Evolutionary conservation across 2,113 vertebrate genomes (phyloP), one percentile per base, ranked within the genome.

Genomic region (Onychorhynchus coronatus): DNA sequence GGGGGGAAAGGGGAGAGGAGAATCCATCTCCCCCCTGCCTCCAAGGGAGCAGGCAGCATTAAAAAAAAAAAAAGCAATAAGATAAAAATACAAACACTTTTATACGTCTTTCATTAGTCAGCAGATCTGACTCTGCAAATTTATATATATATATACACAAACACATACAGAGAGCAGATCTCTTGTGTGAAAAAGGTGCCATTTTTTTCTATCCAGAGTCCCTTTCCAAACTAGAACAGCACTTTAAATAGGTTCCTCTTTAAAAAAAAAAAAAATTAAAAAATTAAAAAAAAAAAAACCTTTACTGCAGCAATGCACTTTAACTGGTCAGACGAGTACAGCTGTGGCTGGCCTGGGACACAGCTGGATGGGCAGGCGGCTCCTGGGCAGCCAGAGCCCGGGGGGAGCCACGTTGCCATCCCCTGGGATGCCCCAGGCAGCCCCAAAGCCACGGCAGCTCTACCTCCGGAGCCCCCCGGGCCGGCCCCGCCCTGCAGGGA

Each of bases 271-370:
- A 50, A 21, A 15, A 11, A 9, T 6, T 22, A 18, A 13, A 13
- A 19, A 18, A 16, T 14, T 14, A 14, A 8, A 19, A 39, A 50
- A 62, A 52, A 80, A 44, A 93, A 73, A 6, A 63, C 86, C 93
- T 91, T 97, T 95, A 92, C 97, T 96, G 96, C 97, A 95, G 44
- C 93, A 94, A 98, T 97, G 98, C 98, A 98, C 98, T 98, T 98
- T 98, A 98, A 98, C 93, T 93, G 56, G 35, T 94, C 89, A 88
- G 77, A 67, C 52, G 66, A 88, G 84, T 53, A 35, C 14, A 94
- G 96, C 97, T 95, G 61, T 90, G 73, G 75, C 80, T 92, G 73
- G 74, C 72, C 63, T 55, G 65, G 55, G 80, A 72, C 91, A 59
- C 88, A 91, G 85, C 91, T 53, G 81, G 90, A 56, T 5, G 3